Evolutionary conservation across 2,113 vertebrate species (phyloP).

Genomic region (Synchiropus splendidus): DNA sequence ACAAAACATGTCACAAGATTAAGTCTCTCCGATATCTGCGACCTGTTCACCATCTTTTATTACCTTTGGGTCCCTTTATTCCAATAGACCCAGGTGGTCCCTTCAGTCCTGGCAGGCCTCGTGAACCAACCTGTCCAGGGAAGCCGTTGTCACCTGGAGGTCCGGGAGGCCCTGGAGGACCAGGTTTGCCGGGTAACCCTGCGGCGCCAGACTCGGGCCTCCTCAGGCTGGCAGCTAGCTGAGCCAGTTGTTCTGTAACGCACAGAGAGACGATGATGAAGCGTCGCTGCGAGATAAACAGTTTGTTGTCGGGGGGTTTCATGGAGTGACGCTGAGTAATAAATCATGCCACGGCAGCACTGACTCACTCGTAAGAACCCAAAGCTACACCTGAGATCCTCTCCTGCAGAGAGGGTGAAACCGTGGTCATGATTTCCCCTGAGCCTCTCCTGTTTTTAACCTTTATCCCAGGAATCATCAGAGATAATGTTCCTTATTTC

Average conservation of each 20-base stretch:
- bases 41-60: conserved; percentile 14
- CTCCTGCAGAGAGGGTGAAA: conserved; percentile 24
- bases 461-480: neutral
- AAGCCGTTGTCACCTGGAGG: conserved; percentile 85
- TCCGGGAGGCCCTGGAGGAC: conserved; percentile 80
- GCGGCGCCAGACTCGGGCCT: conserved; percentile 83
- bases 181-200: conserved; percentile 85
- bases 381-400: conserved; percentile 3
- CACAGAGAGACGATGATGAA: conserved; percentile 8
- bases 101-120: conserved; percentile 91
- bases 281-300: conserved; percentile 1
- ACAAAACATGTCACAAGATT: conserved; percentile 7
- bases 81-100: conserved; percentile 82
- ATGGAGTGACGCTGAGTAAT: conserved; percentile 3
- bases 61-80: conserved; percentile 88
- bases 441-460: conserved; percentile 22
- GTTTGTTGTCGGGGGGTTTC: conserved; percentile 3
- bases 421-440: conserved; percentile 27
- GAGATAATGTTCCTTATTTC: conserved; percentile 36
- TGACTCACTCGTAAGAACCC: conserved; percentile 14
- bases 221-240: conserved; percentile 88
- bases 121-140: conserved; percentile 81
- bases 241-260: conserved; percentile 83
- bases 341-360: conserved; percentile 3
- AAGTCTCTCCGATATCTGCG: neutral